Base-by-base conservation (phyloP, 2,113 vertebrate species). In the Mixornis gularis region DNA sequence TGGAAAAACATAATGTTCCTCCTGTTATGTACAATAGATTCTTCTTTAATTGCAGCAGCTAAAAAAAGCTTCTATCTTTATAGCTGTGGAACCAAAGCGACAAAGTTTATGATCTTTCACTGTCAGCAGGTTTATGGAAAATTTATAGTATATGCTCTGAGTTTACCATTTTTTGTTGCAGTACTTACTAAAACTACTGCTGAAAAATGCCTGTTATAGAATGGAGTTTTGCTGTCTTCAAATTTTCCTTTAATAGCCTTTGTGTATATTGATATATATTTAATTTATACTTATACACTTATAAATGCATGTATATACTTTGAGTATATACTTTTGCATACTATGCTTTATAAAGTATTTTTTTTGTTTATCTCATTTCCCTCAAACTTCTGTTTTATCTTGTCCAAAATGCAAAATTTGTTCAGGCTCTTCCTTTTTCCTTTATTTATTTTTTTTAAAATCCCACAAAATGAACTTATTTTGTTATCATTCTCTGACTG, bases 1-100 rank as follows among this genome's bases (percentile, higher is more conserved):
- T 96, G 94, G 95, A 95, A 95, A 96, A 96, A 95, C 95, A 95
- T 90, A 88, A 92, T 95, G 95, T 95, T 95, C 95, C 92, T 93
- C 73, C 88, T 89, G 89, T 84, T 94, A 90, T 92, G 95, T 94
- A 87, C 90, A 95, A 89, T 86, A 90, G 93, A 94, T 92, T 95
- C 95, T 92, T 94, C 64, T 96, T 96, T 96, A 96, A 95, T 95
- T 96, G 92, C 89, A 87, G 89, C 93, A 90, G 69, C 95, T 95
- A 96, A 95, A 95, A 95, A 96, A 95, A 94, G 46, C 78, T 86
- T 90, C 88, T 94, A 58, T 96, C 95, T 96, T 95, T 94, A 90
- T 96, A 84, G 92, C 59, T 85, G 84, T 95, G 91, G 90, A 95
- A 95, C 89, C 62, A 90, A 91, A 95, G 77, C 4, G 27, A 82